These are phyloP conservation scores for Julus scanicus DNA, from an alignment of 2,888 invertebrate genomes.

Conservation along the genomic window DNA sequence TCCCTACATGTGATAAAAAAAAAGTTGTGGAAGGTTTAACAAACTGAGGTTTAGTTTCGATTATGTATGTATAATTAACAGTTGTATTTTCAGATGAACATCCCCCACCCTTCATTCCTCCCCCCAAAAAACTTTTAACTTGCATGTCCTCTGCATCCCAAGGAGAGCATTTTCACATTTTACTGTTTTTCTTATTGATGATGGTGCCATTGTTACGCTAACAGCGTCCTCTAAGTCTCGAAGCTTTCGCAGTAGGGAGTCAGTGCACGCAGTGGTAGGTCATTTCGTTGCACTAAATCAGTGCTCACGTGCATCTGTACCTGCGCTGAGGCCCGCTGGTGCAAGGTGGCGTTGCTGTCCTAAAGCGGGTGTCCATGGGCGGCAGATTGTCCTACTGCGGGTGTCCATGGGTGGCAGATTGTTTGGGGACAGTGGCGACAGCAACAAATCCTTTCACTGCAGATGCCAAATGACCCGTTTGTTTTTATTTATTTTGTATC, in stretches of 20 bases:
- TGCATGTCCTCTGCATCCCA: background rate
- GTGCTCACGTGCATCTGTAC: background rate
- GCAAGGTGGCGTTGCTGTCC: slow-evolving; percentile 22
- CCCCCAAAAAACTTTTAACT: background rate
- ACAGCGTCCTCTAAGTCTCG: slow-evolving; percentile 1
- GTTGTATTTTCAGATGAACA: background rate
- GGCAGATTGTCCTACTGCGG: background rate
- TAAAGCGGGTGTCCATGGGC: background rate
- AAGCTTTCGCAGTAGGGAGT: slow-evolving; percentile 14
- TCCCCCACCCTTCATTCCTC: background rate
- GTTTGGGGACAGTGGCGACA: slow-evolving; percentile 32
- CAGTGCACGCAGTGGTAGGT: background rate
- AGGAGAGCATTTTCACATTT: background rate
- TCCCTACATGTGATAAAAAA: background rate
- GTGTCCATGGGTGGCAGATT: background rate
- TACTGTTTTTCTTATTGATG: slow-evolving; percentile 39
- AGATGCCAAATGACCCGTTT: background rate
- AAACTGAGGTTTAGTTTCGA: background rate
- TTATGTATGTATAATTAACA: background rate
- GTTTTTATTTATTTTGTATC: slow-evolving; percentile 13
- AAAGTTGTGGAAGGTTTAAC: background rate
- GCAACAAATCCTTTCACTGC: background rate
- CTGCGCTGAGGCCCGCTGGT: background rate
- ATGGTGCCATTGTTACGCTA: slow-evolving; percentile 13
- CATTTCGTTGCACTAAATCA: slow-evolving; percentile 17